Base-by-base conservation (phyloP, 2,113 vertebrate genomes). In the Sarotherodon lohbergeri region DNA sequence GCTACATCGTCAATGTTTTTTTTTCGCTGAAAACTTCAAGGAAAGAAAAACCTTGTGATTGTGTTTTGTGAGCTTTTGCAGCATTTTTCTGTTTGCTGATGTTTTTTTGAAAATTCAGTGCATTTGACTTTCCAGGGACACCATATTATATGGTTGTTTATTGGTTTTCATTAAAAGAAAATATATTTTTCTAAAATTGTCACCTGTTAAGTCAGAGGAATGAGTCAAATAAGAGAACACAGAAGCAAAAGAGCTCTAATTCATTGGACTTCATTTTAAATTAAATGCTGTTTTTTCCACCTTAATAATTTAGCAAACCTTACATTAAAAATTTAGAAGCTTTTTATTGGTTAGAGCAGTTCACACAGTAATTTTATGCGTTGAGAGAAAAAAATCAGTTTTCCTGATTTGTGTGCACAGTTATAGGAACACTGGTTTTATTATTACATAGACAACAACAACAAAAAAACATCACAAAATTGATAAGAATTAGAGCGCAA, bases 1-100 rank as follows among this genome's bases (percentile, higher is more conserved):
- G 27, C 34, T 0, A 66, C 34, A 66, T 0, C 10, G 0, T 39
- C 61, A 0, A 3, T 39, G 34, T 2, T 39, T 39, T 36, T 39
- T 36, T 36, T 39, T 0, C 1, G 19, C 34, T 22, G 34, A 66
- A 39, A 39, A 39, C 61, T 2, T 66, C 0, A 39, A 66, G 19
- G 61, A 5, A n/a, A 39, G 17, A 13, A 0, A 66, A 66, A 66
- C 32, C 12, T 13, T 39, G 34, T 66, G 0, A 66, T 66, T 2
- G 19, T 66, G 34, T 2, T 66, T 66, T 39, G 10, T 22, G 61
- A 66, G 61, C 34, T 36, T 39, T 39, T 66, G 61, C 0, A 66
- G 17, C 4, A 39, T 39, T 39, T 66, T 66, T 66, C 19, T 66
- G n/a, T 66, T 66, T 66, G 17, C 61, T n/a, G 19, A 39, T 0